Evolutionary conservation across 2,797 vertebrate species (phyloP).

Genomic region (Oryzias sinensis): DNA sequence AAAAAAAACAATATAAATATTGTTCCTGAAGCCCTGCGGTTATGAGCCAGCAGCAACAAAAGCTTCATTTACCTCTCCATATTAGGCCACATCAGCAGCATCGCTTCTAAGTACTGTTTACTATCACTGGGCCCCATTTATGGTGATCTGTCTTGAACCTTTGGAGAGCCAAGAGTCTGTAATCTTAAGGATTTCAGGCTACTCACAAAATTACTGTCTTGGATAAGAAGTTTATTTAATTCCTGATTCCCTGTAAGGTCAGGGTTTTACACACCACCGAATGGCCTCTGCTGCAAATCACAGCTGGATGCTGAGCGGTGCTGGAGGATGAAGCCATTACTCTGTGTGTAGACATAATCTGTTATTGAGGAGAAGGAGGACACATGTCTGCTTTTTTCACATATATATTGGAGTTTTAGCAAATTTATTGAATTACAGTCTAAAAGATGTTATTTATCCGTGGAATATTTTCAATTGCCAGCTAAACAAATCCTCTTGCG

Average conservation of each 20-base stretch:
- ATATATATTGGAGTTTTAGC: background rate
- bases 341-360: background rate
- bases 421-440: background rate
- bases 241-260: constrained; percentile 55
- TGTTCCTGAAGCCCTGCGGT: constrained; percentile 24
- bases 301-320: constrained; percentile 17
- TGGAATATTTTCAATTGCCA: no score
- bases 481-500: no score
- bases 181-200: constrained; percentile 50
- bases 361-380: background rate
- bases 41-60: constrained; percentile 45
- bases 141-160: constrained; percentile 48
- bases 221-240: constrained; percentile 60
- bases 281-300: constrained; percentile 29
- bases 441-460: no score
- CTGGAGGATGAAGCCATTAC: constrained; percentile 5
- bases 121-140: constrained; percentile 54
- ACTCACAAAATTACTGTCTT: constrained; percentile 55
- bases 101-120: constrained; percentile 65
- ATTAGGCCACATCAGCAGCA: constrained; percentile 52
- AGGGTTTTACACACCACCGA: constrained; percentile 48
- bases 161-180: constrained; percentile 47
- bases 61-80: constrained; percentile 50
- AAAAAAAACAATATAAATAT: constrained; percentile 6
- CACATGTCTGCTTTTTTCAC: background rate